phyloP scores from a whole-genome alignment of 2,888 invertebrate genomes.

The Cremastinae sp. region DNA sequence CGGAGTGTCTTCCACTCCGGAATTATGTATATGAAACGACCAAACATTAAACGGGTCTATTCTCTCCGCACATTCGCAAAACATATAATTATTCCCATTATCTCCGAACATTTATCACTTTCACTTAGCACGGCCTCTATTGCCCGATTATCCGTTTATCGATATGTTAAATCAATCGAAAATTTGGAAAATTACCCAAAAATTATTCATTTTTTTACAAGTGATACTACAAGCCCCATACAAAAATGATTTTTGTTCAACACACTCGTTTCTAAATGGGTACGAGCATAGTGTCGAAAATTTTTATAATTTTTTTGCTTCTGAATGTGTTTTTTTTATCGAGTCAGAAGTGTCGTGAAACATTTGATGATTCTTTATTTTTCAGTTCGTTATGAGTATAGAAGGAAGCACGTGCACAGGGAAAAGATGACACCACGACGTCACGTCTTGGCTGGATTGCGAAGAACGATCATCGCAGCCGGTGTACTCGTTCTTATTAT shows the following conservation, averaged over 20 bases:
- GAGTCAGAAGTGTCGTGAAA: not conserved
- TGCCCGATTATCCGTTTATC: too few relatives aligned
- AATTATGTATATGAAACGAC: constrained; percentile 19
- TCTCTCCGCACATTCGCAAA: constrained; percentile 38
- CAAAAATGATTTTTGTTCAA: too few relatives aligned
- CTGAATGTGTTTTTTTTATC: not conserved
- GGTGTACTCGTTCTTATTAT: constrained; percentile 75
- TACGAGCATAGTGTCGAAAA: too few relatives aligned
- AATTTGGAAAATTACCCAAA: too few relatives aligned
- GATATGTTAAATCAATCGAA: too few relatives aligned
- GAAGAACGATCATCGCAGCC: constrained; percentile 74
- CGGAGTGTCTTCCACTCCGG: constrained; percentile 17
- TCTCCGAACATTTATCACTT: constrained; percentile 12
- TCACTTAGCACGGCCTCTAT: not conserved
- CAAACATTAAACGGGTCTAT: constrained; percentile 23
- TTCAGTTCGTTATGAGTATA: constrained; percentile 79
- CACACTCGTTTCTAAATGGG: too few relatives aligned
- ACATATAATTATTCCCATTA: constrained; percentile 22
- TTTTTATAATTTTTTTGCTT: too few relatives aligned
- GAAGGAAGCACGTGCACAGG: constrained; percentile 73
- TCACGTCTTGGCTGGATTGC: constrained; percentile 76
- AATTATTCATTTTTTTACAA: too few relatives aligned
- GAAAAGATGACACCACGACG: constrained; percentile 80
- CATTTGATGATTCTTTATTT: constrained; percentile 29
- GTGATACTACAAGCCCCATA: too few relatives aligned